Conservation (phyloP, 2,888 invertebrate species). For the Limenitis camilla region DNA sequence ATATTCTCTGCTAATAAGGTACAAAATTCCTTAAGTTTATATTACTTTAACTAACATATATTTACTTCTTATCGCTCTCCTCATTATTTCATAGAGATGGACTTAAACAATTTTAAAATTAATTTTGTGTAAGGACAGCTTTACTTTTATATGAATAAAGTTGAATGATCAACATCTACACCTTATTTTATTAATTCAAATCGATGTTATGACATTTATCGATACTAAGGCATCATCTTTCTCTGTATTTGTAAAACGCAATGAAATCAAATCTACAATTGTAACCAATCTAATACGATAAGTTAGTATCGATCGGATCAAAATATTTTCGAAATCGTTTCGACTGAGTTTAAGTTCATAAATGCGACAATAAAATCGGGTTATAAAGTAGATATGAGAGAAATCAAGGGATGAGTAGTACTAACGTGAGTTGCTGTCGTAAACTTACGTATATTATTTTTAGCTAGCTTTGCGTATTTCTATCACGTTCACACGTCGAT, state of each 20-base stretch:
- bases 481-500: too few relatives aligned
- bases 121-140: too few relatives aligned
- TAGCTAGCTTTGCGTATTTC: too few relatives aligned
- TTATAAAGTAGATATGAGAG: conserved; percentile 41
- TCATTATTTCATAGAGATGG: too few relatives aligned
- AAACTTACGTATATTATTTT: too few relatives aligned
- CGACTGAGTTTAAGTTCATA: conserved; percentile 37
- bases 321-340: conserved; percentile 29
- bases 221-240: conserved; percentile 19
- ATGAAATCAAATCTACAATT: conserved; percentile 31
- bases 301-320: conserved; percentile 29
- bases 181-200: too few relatives aligned
- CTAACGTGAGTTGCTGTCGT: neutral
- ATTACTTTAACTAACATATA: conserved; percentile 4
- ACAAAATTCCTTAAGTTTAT: conserved; percentile 16
- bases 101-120: too few relatives aligned
- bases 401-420: conserved; percentile 43
- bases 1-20: conserved; percentile 19
- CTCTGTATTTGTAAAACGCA: conserved; percentile 18
- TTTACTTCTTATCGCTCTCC: conserved; percentile 5
- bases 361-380: conserved; percentile 30
- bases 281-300: conserved; percentile 33
- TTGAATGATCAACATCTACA: too few relatives aligned
- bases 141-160: too few relatives aligned
- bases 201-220: neutral